Evolutionary conservation across 2,113 vertebrate genomes (phyloP).

Genomic region (Ailuropoda melanoleuca): DNA sequence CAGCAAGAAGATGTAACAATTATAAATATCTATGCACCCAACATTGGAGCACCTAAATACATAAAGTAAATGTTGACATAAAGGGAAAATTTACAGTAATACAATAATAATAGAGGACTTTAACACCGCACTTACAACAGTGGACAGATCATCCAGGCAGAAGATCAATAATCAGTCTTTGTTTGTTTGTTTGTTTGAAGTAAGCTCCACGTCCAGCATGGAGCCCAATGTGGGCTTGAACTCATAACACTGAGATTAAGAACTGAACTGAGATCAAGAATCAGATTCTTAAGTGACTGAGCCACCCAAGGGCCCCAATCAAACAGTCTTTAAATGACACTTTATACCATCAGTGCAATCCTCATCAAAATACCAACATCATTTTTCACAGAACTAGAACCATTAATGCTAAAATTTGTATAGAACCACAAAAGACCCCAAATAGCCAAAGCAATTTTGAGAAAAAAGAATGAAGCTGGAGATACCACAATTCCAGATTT

Average conservation of each 20-base stretch:
- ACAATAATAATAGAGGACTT: neutral
- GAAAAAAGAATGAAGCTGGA: neutral
- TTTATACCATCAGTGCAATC: neutral
- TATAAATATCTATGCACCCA: neutral
- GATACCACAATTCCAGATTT: neutral
- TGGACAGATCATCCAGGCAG: neutral
- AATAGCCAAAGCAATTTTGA: neutral
- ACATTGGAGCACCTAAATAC: neutral
- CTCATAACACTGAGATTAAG: neutral
- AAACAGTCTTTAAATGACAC: neutral
- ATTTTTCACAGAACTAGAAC: neutral
- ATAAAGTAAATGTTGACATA: neutral
- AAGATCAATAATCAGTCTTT: neutral
- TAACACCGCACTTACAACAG: neutral
- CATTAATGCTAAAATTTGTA: neutral
- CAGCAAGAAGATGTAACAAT: neutral
- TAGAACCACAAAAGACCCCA: neutral
- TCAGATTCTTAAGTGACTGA: neutral
- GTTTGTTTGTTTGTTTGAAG: neutral
- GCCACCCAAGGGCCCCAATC: neutral
- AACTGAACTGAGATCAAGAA: neutral
- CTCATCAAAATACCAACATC: neutral
- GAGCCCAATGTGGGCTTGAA: neutral
- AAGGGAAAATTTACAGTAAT: neutral
- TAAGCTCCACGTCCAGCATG: neutral